A percentile compares a stretch with the other conserved stretches of the same genome.
These are phyloP conservation scores for Trissolcus basalis DNA, from an alignment of 1,140 invertebrate species.

Conservation along the genomic window DNA sequence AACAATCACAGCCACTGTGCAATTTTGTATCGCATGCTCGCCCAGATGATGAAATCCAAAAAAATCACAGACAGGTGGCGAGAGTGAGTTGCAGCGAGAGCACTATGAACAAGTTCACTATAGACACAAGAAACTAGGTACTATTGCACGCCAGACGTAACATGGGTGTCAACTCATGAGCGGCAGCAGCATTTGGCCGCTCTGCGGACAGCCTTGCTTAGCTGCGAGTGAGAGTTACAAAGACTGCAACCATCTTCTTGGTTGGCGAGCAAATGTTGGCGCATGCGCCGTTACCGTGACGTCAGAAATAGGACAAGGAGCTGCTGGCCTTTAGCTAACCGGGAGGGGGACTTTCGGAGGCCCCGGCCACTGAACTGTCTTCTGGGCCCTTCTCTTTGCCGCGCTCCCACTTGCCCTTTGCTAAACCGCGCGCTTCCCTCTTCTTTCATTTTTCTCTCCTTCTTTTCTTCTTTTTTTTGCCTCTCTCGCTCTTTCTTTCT, in stretches of 20 bases:
- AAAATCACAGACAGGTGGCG: not conserved
- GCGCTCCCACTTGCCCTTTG: conserved; percentile 45
- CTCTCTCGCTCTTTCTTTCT: conserved; percentile 13
- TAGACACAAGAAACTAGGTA: not conserved
- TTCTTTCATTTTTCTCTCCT: conserved; percentile 7
- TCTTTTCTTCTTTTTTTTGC: not conserved
- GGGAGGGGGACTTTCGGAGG: conserved; percentile 44
- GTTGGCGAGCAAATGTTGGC: conserved; percentile 63
- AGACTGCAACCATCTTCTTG: conserved; percentile 71
- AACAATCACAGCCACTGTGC: conserved; percentile 36
- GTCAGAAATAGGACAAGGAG: conserved; percentile 73
- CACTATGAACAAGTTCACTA: not conserved
- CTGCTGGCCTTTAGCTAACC: conserved; percentile 59
- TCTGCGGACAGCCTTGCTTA: conserved; percentile 62
- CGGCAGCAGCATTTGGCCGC: conserved; percentile 56
- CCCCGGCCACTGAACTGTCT: conserved; percentile 66
- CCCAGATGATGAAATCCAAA: conserved; percentile 1
- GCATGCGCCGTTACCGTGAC: conserved; percentile 69
- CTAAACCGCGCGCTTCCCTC: conserved; percentile 20
- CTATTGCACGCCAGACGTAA: not conserved
- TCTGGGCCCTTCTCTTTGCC: conserved; percentile 55
- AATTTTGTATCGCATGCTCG: conserved; percentile 32
- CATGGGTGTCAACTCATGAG: conserved; percentile 2
- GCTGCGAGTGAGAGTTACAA: conserved; percentile 69
- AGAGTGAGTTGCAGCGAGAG: not conserved